Evolutionary conservation across 2,888 invertebrate genomes (phyloP).

Genomic region (Crocallis elinguaria): DNA sequence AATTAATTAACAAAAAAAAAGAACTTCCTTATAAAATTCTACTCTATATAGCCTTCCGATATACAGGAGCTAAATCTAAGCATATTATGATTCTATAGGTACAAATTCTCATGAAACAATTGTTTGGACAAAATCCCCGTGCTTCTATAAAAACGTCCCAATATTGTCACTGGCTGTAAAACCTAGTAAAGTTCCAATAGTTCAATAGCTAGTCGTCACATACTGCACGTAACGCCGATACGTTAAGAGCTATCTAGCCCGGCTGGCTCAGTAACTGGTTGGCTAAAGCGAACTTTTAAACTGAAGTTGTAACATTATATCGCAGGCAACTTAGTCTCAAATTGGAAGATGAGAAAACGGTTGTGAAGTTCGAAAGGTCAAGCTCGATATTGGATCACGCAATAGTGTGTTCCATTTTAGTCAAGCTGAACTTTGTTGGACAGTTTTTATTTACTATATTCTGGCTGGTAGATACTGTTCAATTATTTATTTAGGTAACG

Average conservation of each 20-base stretch:
- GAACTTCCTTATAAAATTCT: too few species aligned
- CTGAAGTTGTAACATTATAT: constrained; percentile 15
- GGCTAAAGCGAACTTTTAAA: constrained; percentile 43
- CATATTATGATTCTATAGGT: too few species aligned
- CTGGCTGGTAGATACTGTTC: too few species aligned
- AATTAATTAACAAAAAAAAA: too few species aligned
- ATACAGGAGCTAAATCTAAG: too few species aligned
- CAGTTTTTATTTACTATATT: neutral
- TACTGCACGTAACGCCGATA: constrained; percentile 41
- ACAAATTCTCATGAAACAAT: too few species aligned
- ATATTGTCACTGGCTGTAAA: neutral
- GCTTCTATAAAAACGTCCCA: neutral
- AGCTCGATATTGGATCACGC: constrained; percentile 1
- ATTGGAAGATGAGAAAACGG: constrained; percentile 10
- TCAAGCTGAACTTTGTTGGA: neutral
- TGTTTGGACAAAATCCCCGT: too few species aligned
- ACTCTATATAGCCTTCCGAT: too few species aligned
- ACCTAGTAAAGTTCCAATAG: constrained; percentile 10
- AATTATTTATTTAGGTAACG: too few species aligned
- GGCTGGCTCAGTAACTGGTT: constrained; percentile 39
- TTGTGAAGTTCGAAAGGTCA: neutral
- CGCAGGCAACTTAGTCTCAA: constrained; percentile 4
- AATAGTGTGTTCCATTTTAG: neutral
- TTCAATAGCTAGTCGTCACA: constrained; percentile 18
- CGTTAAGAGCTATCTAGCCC: constrained; percentile 47